Conservation (phyloP, 1,140 invertebrate genomes). For the Adoxophyes honmai region DNA sequence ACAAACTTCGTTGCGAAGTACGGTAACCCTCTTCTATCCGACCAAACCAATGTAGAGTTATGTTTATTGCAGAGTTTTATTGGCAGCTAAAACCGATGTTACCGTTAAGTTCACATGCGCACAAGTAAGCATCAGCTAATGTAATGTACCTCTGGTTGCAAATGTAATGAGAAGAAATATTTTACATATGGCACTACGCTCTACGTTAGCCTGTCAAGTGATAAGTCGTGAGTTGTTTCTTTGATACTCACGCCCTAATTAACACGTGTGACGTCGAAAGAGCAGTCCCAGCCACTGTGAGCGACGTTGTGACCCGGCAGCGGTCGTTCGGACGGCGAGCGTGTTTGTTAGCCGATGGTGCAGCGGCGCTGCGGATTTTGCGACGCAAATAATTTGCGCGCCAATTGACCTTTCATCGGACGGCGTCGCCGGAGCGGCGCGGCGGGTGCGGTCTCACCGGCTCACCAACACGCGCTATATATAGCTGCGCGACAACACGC, state of each 20-base stretch:
- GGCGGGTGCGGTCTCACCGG: constrained; percentile 56
- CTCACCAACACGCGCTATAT: constrained; percentile 70
- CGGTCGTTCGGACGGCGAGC: not conserved
- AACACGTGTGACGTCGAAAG: constrained; percentile 4
- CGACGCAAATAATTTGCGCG: constrained; percentile 76
- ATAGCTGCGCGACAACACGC: constrained; percentile 66
- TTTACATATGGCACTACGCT: not conserved
- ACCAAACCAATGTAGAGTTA: too few relatives aligned
- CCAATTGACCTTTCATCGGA: constrained; percentile 75
- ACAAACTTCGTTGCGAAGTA: too few relatives aligned
- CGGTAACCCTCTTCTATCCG: too few relatives aligned
- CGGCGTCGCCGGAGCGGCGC: constrained; percentile 53
- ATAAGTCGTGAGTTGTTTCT: constrained; percentile 10
- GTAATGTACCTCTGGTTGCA: too few relatives aligned
- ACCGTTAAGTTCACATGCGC: too few relatives aligned
- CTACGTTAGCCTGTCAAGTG: not conserved
- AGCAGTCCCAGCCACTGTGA: not conserved
- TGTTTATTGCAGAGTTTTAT: too few relatives aligned
- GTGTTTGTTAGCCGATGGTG: constrained; percentile 37
- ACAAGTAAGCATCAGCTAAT: too few relatives aligned
- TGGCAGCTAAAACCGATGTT: too few relatives aligned
- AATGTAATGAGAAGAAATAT: not conserved
- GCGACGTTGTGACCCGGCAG: not conserved
- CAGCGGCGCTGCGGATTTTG: constrained; percentile 61
- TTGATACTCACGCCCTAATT: constrained; percentile 11